Evolutionary conservation across 2,888 invertebrate genomes (phyloP).

Genomic region (Dicyrtoma fusca): DNA sequence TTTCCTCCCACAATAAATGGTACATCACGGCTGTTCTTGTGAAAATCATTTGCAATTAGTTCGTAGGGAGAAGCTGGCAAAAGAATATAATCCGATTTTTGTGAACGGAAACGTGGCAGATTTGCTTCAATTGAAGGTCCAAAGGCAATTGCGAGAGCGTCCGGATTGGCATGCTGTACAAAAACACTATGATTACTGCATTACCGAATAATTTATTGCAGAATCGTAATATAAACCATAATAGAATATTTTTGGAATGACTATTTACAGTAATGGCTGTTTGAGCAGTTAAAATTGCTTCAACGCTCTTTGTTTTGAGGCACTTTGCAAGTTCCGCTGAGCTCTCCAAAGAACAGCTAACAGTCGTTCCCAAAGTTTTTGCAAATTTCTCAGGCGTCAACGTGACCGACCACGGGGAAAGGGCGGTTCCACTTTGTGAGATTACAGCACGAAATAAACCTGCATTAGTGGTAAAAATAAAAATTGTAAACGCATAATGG

Average conservation of each 20-base stretch:
- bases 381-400: neutral
- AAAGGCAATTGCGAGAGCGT: neutral
- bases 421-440: conserved; percentile 12
- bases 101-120: neutral
- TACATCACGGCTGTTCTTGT: neutral
- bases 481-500: too few species aligned
- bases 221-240: too few species aligned
- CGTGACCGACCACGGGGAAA: neutral
- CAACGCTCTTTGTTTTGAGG: neutral
- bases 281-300: neutral
- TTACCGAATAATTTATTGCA: too few species aligned
- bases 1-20: neutral
- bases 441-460: conserved; percentile 21
- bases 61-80: neutral
- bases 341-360: neutral
- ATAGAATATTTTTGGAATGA: too few species aligned
- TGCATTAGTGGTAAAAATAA: too few species aligned
- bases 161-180: neutral
- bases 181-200: too few species aligned
- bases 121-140: neutral
- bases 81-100: neutral
- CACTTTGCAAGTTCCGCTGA: neutral
- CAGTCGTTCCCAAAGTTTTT: neutral
- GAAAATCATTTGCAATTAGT: neutral
- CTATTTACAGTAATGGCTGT: too few species aligned